phyloP scores from a whole-genome alignment of 2,888 invertebrate species.

The Esperia sulphurella region DNA sequence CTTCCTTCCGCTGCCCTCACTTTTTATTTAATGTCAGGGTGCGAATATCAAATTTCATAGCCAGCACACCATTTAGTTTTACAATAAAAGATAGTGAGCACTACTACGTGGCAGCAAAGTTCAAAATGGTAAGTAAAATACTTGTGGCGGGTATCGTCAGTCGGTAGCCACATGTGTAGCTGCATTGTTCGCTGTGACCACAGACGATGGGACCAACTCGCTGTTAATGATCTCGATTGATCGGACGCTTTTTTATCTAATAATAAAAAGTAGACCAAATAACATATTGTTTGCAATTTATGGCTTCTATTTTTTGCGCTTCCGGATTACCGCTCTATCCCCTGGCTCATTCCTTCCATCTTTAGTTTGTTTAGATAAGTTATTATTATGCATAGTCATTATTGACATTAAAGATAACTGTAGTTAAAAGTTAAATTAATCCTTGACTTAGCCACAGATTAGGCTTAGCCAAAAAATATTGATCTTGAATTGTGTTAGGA shows the following conservation, averaged over 20 bases:
- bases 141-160: conserved; percentile 47
- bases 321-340: conserved; percentile 37
- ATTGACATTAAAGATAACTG: neutral
- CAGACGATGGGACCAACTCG: conserved; percentile 46
- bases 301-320: conserved; percentile 58
- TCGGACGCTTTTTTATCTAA: conserved; percentile 47
- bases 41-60: conserved; percentile 71
- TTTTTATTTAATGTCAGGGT: conserved; percentile 68
- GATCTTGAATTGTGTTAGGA: too few relatives aligned
- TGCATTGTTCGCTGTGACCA: conserved; percentile 67
- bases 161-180: conserved; percentile 73
- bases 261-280: conserved; percentile 42
- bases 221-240: conserved; percentile 60
- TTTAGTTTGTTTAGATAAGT: neutral
- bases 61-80: conserved; percentile 18
- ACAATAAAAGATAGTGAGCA: conserved; percentile 18
- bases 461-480: too few relatives aligned
- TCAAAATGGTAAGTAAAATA: conserved; percentile 29
- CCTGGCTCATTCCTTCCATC: neutral
- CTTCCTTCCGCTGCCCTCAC: conserved; percentile 72
- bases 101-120: conserved; percentile 17
- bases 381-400: too few relatives aligned
- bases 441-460: too few relatives aligned
- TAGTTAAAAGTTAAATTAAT: neutral
- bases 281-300: conserved; percentile 66